These are phyloP conservation scores for Epizoanthus rinbou DNA, from an alignment of 92 coral and sea anemone genomes.

Conservation along the genomic window DNA sequence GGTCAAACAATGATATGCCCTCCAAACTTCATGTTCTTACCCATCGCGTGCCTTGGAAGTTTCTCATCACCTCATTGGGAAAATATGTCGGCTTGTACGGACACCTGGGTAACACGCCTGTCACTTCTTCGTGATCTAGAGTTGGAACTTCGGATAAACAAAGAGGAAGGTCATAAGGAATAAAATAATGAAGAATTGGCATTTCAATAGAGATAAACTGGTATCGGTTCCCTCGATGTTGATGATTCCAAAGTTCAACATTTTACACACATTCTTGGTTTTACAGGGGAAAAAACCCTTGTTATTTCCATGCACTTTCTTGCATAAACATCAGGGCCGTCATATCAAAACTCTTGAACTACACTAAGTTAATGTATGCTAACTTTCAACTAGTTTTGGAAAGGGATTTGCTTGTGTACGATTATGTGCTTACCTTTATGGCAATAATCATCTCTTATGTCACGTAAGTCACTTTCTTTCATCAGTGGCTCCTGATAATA, in stretches of 20 bases:
- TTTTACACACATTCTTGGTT: no score
- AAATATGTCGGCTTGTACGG: constrained; percentile 73
- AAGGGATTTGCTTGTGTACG: no score
- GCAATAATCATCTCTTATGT: constrained; percentile 27
- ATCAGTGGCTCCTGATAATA: constrained; percentile 14
- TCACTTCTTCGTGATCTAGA: constrained; percentile 66
- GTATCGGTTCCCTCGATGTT: no score
- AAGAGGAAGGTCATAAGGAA: background rate
- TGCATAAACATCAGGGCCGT: no score
- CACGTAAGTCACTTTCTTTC: constrained; percentile 28
- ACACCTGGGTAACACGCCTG: constrained; percentile 62
- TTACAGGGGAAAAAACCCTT: no score
- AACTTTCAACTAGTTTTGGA: no score
- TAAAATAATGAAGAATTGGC: background rate
- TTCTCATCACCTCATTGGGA: constrained; percentile 11
- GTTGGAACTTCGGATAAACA: constrained; percentile 52
- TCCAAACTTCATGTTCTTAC: constrained; percentile 6
- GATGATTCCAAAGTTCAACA: no score
- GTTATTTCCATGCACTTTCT: no score
- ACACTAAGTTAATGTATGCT: no score
- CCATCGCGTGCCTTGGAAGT: constrained; percentile 43
- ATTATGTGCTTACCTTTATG: constrained; percentile 19
- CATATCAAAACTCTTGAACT: no score
- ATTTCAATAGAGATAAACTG: no score
- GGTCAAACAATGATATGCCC: no score